Evolutionary conservation across 2,888 invertebrate species (phyloP), one percentile per base, ranked within the genome.

Genomic region (Aleiodes alternator): DNA sequence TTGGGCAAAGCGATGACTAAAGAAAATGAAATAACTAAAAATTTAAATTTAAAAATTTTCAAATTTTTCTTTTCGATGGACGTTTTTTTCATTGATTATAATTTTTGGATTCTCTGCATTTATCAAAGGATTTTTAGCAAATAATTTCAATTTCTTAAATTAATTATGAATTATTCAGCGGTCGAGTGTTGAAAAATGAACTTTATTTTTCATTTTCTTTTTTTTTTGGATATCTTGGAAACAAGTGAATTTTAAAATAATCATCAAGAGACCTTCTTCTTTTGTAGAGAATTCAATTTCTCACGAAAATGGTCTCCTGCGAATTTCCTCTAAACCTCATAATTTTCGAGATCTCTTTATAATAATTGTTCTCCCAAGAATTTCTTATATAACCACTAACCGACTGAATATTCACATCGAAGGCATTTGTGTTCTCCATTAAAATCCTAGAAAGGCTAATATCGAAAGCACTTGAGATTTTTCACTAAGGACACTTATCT

Each of bases 401-500:
- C 23, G 23, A 64, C 59, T 69, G 11, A 50, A 51, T 59, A 29
- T 69, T 43, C 70, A 48, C 50, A 66, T 66, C 68, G 11, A 80
- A 78, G 78, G 75, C 78, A 79, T 76, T 75, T 64, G 68, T 51
- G 69, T 53, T 70, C 16, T 55, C 11, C 43, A 43, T 12, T 76
- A 61, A 79, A 61, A 68, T 43, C 76, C 76, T 82, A 81, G 79
- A 50, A 84, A 85, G 84, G 83, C 85, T 83, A 78, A 76, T 43
- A 61, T 80, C 75, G 80, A 87, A 86, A 87, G 86, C 85, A 86
- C 85, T 76, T 82, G 79, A 79, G 77, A 79, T 81, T 76, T 81
- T 77, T 80, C 81, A 80, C 85, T 86, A 87, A 87, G 86, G 85
- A 78, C 87, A 87, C 86, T 87, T 87, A 79, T 72, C 71, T 82